These are phyloP conservation scores for Erannis defoliaria DNA, from an alignment of 2,888 invertebrate species.

Conservation along the genomic window DNA sequence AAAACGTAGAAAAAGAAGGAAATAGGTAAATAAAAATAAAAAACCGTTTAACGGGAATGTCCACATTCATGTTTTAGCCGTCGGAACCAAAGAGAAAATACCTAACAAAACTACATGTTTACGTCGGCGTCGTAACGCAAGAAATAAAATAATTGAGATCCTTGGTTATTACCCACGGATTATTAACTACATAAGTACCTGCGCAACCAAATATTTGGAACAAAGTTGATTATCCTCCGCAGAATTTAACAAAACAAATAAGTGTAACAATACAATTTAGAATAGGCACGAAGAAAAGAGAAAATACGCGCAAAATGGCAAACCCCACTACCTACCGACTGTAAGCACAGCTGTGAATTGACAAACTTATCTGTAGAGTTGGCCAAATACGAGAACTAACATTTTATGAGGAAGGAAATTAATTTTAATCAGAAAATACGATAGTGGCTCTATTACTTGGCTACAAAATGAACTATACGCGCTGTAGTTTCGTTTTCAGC, in stretches of 20 bases:
- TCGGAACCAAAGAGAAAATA: too few relatives aligned
- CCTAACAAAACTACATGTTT: too few relatives aligned
- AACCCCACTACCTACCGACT: slow-evolving; percentile 48
- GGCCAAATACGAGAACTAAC: background rate
- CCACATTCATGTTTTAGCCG: too few relatives aligned
- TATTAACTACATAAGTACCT: background rate
- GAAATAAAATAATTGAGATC: background rate
- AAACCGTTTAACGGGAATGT: too few relatives aligned
- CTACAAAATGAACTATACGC: background rate
- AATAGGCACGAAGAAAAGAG: slow-evolving; percentile 10
- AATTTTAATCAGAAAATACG: background rate
- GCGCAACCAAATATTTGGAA: background rate
- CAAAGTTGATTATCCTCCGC: slow-evolving; percentile 26
- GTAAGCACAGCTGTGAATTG: slow-evolving; percentile 53
- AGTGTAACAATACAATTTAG: slow-evolving; percentile 20
- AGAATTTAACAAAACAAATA: slow-evolving; percentile 25
- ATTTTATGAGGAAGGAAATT: background rate
- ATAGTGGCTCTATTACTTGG: background rate
- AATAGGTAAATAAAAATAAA: too few relatives aligned
- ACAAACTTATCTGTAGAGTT: background rate
- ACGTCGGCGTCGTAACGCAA: too few relatives aligned
- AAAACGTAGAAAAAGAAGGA: too few relatives aligned
- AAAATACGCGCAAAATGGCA: slow-evolving; percentile 41
- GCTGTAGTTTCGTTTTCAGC: slow-evolving; percentile 54
- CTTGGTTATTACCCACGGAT: too few relatives aligned